phyloP scores from a whole-genome alignment of 2,888 invertebrate genomes.

The Diarsia rubi region DNA sequence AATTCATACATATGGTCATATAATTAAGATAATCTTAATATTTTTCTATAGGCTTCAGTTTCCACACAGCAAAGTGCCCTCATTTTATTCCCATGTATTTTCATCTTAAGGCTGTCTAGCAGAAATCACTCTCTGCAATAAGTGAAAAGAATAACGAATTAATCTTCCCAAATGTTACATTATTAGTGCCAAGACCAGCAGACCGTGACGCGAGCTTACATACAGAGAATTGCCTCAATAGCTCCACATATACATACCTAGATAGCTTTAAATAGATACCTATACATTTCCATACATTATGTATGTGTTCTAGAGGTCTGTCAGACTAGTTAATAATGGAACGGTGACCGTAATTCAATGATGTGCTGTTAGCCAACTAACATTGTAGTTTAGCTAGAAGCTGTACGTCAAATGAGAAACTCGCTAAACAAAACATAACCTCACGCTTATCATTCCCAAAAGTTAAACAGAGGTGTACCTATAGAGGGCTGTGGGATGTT shows the following conservation, averaged over 20 bases:
- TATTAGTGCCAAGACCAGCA: slow-evolving; percentile 4
- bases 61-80: background rate
- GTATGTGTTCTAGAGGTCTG: background rate
- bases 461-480: too few species aligned
- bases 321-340: slow-evolving; percentile 42
- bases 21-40: too few species aligned
- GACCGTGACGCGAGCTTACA: slow-evolving; percentile 13
- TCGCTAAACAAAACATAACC: too few species aligned
- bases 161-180: background rate
- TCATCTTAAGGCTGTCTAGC: background rate
- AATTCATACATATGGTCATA: too few species aligned
- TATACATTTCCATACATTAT: background rate
- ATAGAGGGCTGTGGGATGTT: too few species aligned
- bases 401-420: too few species aligned
- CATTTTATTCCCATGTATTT: background rate
- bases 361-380: slow-evolving; percentile 9
- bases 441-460: too few species aligned
- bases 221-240: slow-evolving; percentile 6
- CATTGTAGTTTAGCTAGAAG: background rate
- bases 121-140: background rate
- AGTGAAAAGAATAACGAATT: background rate
- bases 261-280: background rate
- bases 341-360: slow-evolving; percentile 41
- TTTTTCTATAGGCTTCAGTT: too few species aligned
- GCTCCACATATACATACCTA: background rate